A percentile compares a stretch with the other conserved stretches of the same genome.
phyloP scores from a whole-genome alignment of 2,888 invertebrate species.

The Emmelina monodactyla region DNA sequence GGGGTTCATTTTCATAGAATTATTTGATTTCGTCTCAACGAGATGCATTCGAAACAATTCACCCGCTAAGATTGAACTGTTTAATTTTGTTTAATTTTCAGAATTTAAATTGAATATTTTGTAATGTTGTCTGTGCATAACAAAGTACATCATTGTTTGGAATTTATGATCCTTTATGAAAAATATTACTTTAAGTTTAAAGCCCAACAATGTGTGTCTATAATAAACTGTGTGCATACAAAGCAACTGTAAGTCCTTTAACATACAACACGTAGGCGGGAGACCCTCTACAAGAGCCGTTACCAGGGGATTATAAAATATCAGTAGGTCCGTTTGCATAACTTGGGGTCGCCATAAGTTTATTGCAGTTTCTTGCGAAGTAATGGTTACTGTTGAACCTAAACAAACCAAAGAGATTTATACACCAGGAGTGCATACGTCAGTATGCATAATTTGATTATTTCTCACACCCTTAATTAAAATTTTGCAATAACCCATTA shows the following conservation, averaged over 20 bases:
- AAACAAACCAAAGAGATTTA: slow-evolving; percentile 52
- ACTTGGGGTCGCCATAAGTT: slow-evolving; percentile 23
- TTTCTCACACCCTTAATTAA: slow-evolving; percentile 61
- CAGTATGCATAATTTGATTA: slow-evolving; percentile 64
- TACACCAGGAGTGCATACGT: slow-evolving; percentile 56
- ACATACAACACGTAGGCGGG: not conserved
- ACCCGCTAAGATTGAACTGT: slow-evolving; percentile 34
- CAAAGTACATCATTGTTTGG: too few relatives aligned
- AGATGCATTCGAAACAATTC: slow-evolving; percentile 42
- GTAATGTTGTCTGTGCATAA: too few relatives aligned
- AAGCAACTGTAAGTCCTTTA: too few relatives aligned
- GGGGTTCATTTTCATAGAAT: slow-evolving; percentile 60
- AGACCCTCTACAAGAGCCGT: not conserved
- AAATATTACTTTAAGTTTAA: too few relatives aligned
- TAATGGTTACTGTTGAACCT: slow-evolving; percentile 29
- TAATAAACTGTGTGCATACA: too few relatives aligned
- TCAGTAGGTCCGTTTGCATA: slow-evolving; percentile 8
- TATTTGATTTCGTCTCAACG: slow-evolving; percentile 52
- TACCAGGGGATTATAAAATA: slow-evolving; percentile 3
- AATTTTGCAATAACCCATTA: slow-evolving; percentile 61
- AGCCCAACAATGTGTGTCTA: too few relatives aligned
- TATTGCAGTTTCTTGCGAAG: slow-evolving; percentile 25
- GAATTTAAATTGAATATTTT: too few relatives aligned
- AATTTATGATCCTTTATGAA: too few relatives aligned
- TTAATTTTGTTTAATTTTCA: slow-evolving; percentile 47